Evolutionary conservation across 2,888 invertebrate species (phyloP).

Genomic region (Lomographa bimaculata): DNA sequence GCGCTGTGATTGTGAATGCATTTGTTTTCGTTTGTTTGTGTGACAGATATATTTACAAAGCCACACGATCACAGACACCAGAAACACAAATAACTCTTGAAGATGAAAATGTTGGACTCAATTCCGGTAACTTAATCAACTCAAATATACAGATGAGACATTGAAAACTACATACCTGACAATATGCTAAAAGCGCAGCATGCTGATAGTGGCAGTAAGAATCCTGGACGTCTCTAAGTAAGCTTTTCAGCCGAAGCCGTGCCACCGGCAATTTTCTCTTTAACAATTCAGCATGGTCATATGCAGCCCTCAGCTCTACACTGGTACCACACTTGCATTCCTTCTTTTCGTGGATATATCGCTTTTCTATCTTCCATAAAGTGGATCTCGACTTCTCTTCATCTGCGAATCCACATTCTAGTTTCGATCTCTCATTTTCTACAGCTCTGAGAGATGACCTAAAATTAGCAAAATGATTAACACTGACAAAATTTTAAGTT

Average conservation of each 20-base stretch:
- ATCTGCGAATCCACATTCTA: constrained; percentile 50
- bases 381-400: constrained; percentile 55
- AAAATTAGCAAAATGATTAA: too few relatives aligned
- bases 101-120: too few relatives aligned
- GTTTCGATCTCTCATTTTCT: constrained; percentile 56
- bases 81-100: too few relatives aligned
- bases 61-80: too few relatives aligned
- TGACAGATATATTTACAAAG: too few relatives aligned
- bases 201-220: constrained; percentile 73
- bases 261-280: constrained; percentile 61
- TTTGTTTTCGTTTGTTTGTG: too few relatives aligned
- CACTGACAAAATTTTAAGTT: too few relatives aligned
- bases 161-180: constrained; percentile 65
- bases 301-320: constrained; percentile 49
- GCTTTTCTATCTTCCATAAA: constrained; percentile 65
- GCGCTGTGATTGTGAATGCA: too few relatives aligned
- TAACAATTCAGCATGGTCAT: constrained; percentile 59
- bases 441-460: constrained; percentile 66
- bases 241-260: constrained; percentile 54
- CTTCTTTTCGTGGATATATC: constrained; percentile 39
- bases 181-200: constrained; percentile 61
- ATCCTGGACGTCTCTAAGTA: constrained; percentile 63
- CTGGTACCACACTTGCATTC: constrained; percentile 54
- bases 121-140: too few relatives aligned
- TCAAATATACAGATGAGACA: too few relatives aligned